A percentile compares a stretch with the other conserved stretches of the same genome.
Conservation (phyloP, 2,888 invertebrate genomes). For the Odontocerum albicorne region DNA sequence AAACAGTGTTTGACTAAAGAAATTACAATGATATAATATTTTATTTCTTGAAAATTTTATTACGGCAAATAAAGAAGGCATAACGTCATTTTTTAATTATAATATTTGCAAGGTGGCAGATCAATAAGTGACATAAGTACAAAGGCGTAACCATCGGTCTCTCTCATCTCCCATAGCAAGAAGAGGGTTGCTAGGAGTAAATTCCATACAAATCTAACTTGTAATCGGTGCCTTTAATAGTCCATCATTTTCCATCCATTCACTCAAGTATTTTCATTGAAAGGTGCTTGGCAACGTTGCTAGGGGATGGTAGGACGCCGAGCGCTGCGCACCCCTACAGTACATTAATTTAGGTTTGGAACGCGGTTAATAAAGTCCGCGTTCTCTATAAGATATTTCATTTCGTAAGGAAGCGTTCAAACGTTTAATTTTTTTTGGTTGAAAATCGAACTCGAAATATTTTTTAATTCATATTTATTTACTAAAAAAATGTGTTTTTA, state of each 20-base stretch:
- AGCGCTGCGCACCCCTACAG: background rate
- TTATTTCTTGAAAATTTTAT: too few species aligned
- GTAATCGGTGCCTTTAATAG: conserved; percentile 21
- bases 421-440: too few species aligned
- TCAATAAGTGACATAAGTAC: background rate
- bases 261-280: conserved; percentile 33
- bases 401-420: too few species aligned
- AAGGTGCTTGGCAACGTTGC: conserved; percentile 32
- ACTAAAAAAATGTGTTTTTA: too few species aligned
- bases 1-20: too few species aligned
- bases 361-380: conserved; percentile 26
- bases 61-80: too few species aligned
- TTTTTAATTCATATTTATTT: too few species aligned
- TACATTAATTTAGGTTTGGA: conserved; percentile 33
- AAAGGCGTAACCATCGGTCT: background rate
- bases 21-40: too few species aligned
- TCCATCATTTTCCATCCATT: conserved; percentile 33
- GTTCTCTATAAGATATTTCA: too few species aligned
- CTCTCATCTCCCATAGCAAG: too few species aligned
- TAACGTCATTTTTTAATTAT: too few species aligned
- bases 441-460: too few species aligned
- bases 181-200: conserved; percentile 13
- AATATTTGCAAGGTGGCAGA: background rate
- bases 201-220: conserved; percentile 13
- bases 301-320: conserved; percentile 7